Conservation (phyloP, 2,888 invertebrate genomes). For the Lottia scabra region DNA sequence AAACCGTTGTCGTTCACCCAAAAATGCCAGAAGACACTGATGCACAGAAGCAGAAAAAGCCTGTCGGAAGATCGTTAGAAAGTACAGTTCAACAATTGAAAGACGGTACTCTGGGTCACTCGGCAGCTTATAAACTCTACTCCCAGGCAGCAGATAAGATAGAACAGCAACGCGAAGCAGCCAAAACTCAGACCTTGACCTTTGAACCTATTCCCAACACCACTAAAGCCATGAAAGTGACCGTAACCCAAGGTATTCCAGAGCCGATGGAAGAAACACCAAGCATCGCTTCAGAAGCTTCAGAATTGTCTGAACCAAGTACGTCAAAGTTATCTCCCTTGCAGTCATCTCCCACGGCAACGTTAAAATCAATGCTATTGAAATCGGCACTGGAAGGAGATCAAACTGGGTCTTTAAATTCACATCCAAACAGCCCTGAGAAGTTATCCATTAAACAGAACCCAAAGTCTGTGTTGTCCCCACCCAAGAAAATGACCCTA, state of each 20-base stretch:
- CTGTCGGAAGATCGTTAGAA: conserved; percentile 14
- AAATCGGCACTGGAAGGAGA: neutral
- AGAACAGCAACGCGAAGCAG: conserved; percentile 35
- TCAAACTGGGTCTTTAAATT: neutral
- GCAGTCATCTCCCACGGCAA: neutral
- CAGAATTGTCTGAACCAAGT: neutral
- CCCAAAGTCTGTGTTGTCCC: neutral
- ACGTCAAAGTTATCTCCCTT: neutral
- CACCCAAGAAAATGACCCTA: neutral
- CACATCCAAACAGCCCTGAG: neutral
- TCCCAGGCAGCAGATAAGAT: conserved; percentile 50
- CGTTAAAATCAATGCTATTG: neutral
- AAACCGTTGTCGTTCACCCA: conserved; percentile 52
- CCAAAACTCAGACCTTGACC: conserved; percentile 35
- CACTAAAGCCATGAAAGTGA: conserved; percentile 47
- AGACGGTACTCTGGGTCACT: conserved; percentile 46
- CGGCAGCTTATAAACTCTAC: conserved; percentile 49
- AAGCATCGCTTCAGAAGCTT: neutral
- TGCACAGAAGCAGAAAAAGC: neutral
- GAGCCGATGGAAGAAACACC: neutral
- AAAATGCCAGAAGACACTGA: conserved; percentile 38
- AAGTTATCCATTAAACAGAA: neutral
- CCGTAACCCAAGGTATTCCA: conserved; percentile 18
- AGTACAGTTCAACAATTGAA: conserved; percentile 37
- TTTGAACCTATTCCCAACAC: conserved; percentile 46